Conservation (phyloP, 1,140 invertebrate genomes). For the Mizuhopecten yessoensis region DNA sequence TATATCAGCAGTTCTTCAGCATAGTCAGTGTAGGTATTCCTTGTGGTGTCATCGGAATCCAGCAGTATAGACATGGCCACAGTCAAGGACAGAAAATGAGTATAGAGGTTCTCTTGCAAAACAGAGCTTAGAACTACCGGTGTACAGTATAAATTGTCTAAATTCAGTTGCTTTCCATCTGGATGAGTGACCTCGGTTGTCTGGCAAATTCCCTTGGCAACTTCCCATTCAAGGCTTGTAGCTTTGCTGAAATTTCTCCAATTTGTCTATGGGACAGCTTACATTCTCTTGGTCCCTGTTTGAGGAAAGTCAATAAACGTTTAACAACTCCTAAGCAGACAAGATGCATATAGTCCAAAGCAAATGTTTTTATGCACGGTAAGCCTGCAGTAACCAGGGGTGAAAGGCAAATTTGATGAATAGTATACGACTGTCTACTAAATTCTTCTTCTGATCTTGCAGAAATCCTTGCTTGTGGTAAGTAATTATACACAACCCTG, state of each 20-base stretch:
- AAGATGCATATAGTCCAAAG: constrained; percentile 61
- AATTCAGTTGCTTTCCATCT: constrained; percentile 57
- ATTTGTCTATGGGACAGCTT: constrained; percentile 53
- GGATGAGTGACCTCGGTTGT: constrained; percentile 49
- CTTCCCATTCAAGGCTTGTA: constrained; percentile 33
- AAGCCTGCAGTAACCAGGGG: too few species aligned
- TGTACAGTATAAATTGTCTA: neutral
- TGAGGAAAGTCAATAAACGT: constrained; percentile 43
- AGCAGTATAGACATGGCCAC: too few species aligned
- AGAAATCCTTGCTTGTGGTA: constrained; percentile 55
- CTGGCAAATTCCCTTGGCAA: constrained; percentile 57
- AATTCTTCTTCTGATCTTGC: constrained; percentile 33
- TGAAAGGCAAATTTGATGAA: constrained; percentile 80
- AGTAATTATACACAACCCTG: neutral
- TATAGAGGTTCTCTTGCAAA: too few species aligned
- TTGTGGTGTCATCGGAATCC: too few species aligned
- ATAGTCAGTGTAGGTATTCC: too few species aligned
- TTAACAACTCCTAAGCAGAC: too few species aligned
- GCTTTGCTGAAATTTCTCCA: neutral
- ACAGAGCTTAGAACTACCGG: too few species aligned
- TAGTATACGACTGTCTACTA: constrained; percentile 69
- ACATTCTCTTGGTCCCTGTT: constrained; percentile 54
- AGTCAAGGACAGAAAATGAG: too few species aligned
- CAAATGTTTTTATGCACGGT: too few species aligned
- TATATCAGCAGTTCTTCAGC: too few species aligned